phyloP scores from a whole-genome alignment of 2,113 vertebrate species.

The Canis aureus region DNA sequence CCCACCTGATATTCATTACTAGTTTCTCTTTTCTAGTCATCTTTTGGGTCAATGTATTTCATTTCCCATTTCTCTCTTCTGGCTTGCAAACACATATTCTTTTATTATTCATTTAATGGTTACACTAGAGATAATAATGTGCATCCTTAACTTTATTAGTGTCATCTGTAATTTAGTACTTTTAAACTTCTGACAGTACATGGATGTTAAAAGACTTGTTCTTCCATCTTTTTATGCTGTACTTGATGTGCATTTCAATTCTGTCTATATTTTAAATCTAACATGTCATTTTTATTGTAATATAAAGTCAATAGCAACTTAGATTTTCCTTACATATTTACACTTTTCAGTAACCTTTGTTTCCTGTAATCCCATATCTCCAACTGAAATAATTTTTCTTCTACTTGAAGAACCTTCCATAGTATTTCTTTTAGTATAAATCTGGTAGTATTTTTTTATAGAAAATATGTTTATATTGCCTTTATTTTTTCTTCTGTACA shows the following conservation, averaged over 20 bases:
- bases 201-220: neutral
- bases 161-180: neutral
- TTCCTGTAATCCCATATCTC: neutral
- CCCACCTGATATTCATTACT: neutral
- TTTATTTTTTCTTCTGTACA: neutral
- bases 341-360: neutral
- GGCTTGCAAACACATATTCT: neutral
- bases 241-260: neutral
- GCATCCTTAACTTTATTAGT: neutral
- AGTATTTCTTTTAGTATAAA: neutral
- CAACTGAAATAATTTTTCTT: neutral
- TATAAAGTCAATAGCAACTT: slow-evolving; percentile 12
- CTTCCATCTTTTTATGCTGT: neutral
- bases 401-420: neutral
- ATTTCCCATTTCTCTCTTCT: neutral
- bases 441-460: neutral
- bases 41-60: neutral
- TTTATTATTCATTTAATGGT: neutral
- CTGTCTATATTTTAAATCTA: neutral
- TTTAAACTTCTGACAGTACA: slow-evolving; percentile 41
- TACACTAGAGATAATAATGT: neutral
- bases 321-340: neutral
- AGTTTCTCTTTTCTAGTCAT: neutral
- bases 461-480: neutral
- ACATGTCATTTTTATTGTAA: neutral